A percentile compares a stretch with the other conserved stretches of the same genome.
phyloP scores from a whole-genome alignment of 2,113 vertebrate species.

The Peromyscus polionotus region DNA sequence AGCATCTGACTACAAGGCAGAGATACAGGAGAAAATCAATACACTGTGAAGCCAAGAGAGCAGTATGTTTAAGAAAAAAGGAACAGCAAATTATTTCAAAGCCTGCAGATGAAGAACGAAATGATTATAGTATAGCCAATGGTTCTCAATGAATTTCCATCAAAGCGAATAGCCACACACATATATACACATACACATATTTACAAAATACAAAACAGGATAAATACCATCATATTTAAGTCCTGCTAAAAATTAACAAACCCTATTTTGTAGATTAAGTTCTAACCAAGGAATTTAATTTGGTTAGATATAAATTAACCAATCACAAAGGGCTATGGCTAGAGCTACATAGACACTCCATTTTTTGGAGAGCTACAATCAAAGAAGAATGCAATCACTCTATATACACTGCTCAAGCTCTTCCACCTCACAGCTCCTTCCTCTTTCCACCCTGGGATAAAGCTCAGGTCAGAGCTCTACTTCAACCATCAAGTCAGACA shows the following conservation, averaged over 20 bases:
- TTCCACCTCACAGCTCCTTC: neutral
- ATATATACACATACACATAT: neutral
- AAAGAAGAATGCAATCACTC: constrained; percentile 32
- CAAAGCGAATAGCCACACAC: neutral
- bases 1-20: neutral
- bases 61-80: constrained; percentile 15
- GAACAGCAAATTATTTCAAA: constrained; percentile 28
- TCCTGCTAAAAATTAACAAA: constrained; percentile 50
- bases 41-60: neutral
- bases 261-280: neutral
- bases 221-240: constrained; percentile 19
- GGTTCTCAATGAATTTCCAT: neutral
- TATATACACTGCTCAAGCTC: neutral
- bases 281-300: neutral
- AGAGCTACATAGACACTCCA: neutral
- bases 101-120: constrained; percentile 13
- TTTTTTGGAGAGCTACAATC: neutral
- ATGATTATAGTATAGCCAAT: neutral
- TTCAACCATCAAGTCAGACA: neutral
- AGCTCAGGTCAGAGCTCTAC: neutral
- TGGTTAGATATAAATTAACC: constrained; percentile 23
- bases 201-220: neutral
- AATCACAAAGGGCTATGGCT: neutral
- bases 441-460: neutral
- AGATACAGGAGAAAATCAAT: constrained; percentile 2